Percentiles rank a stretch among this genome's conserved stretches.
These are phyloP conservation scores for Zeuzera pyrina DNA, from an alignment of 2,888 invertebrate species.

Conservation along the genomic window DNA sequence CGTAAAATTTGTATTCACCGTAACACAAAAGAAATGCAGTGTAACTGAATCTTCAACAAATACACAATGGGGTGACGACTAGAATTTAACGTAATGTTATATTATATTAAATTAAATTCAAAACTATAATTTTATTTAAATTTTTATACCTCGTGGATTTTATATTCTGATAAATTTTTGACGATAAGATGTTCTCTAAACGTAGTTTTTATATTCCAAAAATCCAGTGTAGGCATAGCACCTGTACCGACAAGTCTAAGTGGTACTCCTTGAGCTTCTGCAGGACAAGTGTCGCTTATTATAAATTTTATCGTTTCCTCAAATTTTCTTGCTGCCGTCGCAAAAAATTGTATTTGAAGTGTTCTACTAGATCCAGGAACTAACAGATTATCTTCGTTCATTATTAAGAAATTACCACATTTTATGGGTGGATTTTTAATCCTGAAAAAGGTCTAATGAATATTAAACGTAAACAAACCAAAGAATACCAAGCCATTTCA, in stretches of 20 bases:
- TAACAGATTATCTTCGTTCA: constrained; percentile 59
- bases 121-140: neutral
- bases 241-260: constrained; percentile 66
- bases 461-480: neutral
- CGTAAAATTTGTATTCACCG: constrained; percentile 39
- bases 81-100: constrained; percentile 21
- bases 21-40: constrained; percentile 54
- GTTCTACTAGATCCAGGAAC: constrained; percentile 55
- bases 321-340: constrained; percentile 41
- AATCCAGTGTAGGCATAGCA: constrained; percentile 71
- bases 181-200: constrained; percentile 75
- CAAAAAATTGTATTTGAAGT: constrained; percentile 51
- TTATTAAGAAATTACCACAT: constrained; percentile 58
- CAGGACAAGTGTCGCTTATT: constrained; percentile 61
- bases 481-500: neutral
- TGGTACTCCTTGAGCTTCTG: constrained; percentile 60
- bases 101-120: constrained; percentile 1
- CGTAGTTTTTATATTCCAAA: constrained; percentile 69
- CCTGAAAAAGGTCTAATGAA: constrained; percentile 21
- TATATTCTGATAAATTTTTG: constrained; percentile 62
- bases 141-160: constrained; percentile 50
- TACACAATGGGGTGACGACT: constrained; percentile 59
- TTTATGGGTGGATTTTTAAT: constrained; percentile 49
- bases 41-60: constrained; percentile 59
- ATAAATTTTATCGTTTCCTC: constrained; percentile 58